Evolutionary conservation across 2,888 invertebrate species (phyloP).

Genomic region (Eupithecia insigniata): DNA sequence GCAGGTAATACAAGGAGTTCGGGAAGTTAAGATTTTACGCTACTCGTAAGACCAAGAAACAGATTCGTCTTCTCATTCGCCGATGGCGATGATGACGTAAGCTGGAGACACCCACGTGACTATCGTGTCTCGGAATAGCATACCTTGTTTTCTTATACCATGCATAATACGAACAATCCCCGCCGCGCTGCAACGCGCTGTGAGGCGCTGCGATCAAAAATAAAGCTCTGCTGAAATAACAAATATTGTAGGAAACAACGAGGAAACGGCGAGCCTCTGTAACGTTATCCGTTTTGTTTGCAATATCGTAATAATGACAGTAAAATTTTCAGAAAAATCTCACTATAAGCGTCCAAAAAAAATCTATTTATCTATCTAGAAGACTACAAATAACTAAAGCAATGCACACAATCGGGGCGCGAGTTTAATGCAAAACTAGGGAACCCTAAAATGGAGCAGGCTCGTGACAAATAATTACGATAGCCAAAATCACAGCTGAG

Average conservation of each 20-base stretch:
- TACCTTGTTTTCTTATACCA: no score
- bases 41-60: no score
- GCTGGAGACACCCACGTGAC: no score
- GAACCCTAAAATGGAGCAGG: constrained; percentile 10
- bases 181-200: no score
- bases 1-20: no score
- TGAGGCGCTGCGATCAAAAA: no score
- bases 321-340: not conserved
- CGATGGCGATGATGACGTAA: no score
- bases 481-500: constrained; percentile 44
- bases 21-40: no score
- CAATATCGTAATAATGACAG: not conserved
- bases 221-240: no score
- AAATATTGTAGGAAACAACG: not conserved
- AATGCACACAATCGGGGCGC: not conserved
- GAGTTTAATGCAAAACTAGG: not conserved
- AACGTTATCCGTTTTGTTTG: not conserved
- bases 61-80: no score
- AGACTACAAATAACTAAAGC: not conserved
- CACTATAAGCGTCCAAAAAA: not conserved
- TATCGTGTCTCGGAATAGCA: no score
- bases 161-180: no score
- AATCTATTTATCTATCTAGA: not conserved
- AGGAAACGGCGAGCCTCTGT: not conserved
- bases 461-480: constrained; percentile 60